phyloP scores from a whole-genome alignment of 2,113 vertebrate genomes.

The Macrotus californicus region DNA sequence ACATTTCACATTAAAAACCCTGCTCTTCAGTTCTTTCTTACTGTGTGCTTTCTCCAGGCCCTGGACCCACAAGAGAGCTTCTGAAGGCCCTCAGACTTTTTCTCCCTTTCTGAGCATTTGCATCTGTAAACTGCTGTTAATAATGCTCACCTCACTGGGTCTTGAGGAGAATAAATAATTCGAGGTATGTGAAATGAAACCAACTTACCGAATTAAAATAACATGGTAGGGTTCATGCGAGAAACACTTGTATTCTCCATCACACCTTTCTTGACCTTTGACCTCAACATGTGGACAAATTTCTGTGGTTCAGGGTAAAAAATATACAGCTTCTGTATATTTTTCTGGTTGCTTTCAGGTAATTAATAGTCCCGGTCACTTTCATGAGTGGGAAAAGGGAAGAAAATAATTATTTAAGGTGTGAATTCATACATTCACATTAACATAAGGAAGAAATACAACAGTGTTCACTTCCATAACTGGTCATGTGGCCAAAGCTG shows the following conservation, averaged over 20 bases:
- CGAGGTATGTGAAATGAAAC: not conserved
- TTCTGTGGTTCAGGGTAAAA: not conserved
- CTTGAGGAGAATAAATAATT: not conserved
- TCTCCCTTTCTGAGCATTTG: not conserved
- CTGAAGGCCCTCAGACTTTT: not conserved
- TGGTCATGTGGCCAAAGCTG: not conserved
- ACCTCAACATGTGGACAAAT: not conserved
- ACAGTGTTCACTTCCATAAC: not conserved
- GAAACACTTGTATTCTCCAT: not conserved
- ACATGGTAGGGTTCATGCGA: not conserved
- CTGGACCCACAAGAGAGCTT: not conserved
- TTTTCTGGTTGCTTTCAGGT: slow-evolving; percentile 10
- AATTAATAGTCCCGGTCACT: not conserved
- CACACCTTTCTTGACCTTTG: not conserved
- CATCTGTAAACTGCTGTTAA: not conserved
- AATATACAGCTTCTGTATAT: not conserved
- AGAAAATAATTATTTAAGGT: not conserved
- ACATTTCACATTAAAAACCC: not conserved
- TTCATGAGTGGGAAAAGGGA: not conserved
- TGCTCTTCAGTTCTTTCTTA: not conserved
- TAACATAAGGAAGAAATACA: not conserved
- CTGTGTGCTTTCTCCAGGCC: not conserved
- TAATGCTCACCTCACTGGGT: not conserved
- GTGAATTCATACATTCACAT: not conserved
- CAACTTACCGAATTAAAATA: not conserved